A percentile compares a stretch with the other conserved stretches of the same genome.
These are phyloP conservation scores for Cotesia vestalis DNA, from an alignment of 1,140 invertebrate species.

Conservation along the genomic window DNA sequence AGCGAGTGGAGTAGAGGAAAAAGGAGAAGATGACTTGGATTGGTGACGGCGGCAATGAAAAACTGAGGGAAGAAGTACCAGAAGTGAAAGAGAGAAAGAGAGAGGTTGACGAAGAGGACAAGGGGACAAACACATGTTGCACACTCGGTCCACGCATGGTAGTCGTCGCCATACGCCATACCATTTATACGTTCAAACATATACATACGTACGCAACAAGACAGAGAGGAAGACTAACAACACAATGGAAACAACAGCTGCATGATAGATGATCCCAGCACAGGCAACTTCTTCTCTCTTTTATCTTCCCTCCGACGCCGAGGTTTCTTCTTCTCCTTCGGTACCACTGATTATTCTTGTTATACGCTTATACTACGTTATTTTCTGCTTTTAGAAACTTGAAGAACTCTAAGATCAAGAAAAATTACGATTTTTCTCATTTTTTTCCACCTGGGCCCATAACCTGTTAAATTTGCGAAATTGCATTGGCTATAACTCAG, in stretches of 20 bases:
- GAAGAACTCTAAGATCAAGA: no score
- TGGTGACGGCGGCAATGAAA: constrained; percentile 8
- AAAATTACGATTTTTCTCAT: no score
- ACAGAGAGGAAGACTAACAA: constrained; percentile 63
- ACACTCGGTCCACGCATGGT: constrained; percentile 49
- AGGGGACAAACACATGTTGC: constrained; percentile 62
- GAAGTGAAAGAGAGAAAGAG: constrained; percentile 27
- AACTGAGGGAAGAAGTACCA: no score
- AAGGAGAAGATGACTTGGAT: constrained; percentile 1
- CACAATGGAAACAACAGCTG: constrained; percentile 66
- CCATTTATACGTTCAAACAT: constrained; percentile 10
- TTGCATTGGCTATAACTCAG: no score
- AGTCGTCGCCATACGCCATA: constrained; percentile 23
- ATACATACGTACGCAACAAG: constrained; percentile 24
- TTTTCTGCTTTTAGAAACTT: no score
- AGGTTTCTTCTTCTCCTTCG: constrained; percentile 10
- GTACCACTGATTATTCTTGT: not conserved
- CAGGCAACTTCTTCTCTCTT: constrained; percentile 36
- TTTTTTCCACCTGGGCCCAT: no score
- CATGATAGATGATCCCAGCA: constrained; percentile 60
- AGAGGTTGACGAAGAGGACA: constrained; percentile 42
- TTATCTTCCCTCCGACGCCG: constrained; percentile 12
- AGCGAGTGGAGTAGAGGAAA: constrained; percentile 26
- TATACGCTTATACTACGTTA: no score
- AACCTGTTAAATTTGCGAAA: no score